phyloP scores from a whole-genome alignment of 2,888 invertebrate species.

The Galerucella nymphaeae region DNA sequence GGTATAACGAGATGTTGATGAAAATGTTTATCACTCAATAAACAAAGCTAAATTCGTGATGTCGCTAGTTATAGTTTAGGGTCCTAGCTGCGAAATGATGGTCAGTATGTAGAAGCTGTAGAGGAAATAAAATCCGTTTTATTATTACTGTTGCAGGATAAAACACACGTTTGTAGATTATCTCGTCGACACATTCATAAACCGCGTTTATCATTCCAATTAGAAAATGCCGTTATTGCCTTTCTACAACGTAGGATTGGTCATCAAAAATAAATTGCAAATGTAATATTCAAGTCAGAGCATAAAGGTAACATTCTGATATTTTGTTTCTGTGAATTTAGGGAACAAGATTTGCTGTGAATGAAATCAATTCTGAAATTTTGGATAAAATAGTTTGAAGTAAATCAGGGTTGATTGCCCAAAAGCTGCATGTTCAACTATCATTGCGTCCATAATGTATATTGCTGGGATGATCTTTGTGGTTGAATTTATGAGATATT shows the following conservation, averaged over 20 bases:
- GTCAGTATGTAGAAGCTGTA: slow-evolving; percentile 54
- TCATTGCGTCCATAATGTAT: not conserved
- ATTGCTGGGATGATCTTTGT: slow-evolving; percentile 35
- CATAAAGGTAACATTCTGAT: not conserved
- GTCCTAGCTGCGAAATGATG: slow-evolving; percentile 51
- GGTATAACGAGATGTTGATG: slow-evolving; percentile 60
- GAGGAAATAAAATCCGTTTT: slow-evolving; percentile 56
- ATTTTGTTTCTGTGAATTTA: too few relatives aligned
- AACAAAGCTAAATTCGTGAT: slow-evolving; percentile 58
- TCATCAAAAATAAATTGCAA: slow-evolving; percentile 7
- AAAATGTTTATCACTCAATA: slow-evolving; percentile 64
- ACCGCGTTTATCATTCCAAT: slow-evolving; percentile 56
- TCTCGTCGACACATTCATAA: slow-evolving; percentile 43
- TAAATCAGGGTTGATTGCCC: not conserved
- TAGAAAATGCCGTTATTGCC: slow-evolving; percentile 47
- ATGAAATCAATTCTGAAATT: too few relatives aligned
- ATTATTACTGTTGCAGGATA: slow-evolving; percentile 45
- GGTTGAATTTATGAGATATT: slow-evolving; percentile 41
- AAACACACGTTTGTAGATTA: slow-evolving; percentile 46
- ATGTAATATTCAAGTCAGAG: not conserved
- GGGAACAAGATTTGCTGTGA: too few relatives aligned
- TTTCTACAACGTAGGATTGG: not conserved
- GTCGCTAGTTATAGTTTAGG: slow-evolving; percentile 52
- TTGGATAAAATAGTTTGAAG: not conserved
- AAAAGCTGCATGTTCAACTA: not conserved